Evolutionary conservation across 2,113 vertebrate species (phyloP).

Genomic region (Actenoides hombroni): DNA sequence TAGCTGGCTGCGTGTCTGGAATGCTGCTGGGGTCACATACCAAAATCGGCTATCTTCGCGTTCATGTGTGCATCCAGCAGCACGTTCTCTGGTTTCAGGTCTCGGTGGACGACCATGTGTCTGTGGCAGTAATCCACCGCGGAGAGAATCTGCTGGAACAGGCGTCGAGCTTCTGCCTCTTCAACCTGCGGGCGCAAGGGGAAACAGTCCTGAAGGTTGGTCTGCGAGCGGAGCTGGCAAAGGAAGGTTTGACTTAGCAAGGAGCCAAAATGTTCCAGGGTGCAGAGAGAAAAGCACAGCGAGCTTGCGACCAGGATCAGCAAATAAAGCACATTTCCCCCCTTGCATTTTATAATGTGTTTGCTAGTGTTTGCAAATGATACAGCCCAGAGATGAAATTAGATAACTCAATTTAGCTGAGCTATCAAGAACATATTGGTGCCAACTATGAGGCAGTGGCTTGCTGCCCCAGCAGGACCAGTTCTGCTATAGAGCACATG

Average conservation of each 20-base stretch:
- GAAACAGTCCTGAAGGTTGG: background rate
- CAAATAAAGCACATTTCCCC: background rate
- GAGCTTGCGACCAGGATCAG: background rate
- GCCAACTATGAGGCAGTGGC: background rate
- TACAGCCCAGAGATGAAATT: background rate
- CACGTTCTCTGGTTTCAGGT: conserved; percentile 98
- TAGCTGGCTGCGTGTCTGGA: conserved; percentile 31
- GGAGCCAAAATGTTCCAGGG: background rate
- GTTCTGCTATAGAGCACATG: background rate
- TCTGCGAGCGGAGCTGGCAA: background rate
- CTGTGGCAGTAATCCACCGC: conserved; percentile 98
- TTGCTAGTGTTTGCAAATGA: background rate
- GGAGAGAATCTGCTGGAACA: conserved; percentile 98
- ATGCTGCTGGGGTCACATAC: conserved; percentile 74
- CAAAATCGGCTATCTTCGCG: conserved; percentile 98
- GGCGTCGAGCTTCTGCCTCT: conserved; percentile 90
- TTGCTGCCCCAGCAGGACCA: background rate
- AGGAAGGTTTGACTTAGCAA: background rate
- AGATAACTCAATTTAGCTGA: background rate
- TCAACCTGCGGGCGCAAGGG: conserved; percentile 80
- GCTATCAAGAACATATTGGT: background rate
- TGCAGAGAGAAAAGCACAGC: background rate
- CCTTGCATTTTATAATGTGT: background rate
- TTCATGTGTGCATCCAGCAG: conserved; percentile 95
- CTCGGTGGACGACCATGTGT: conserved; percentile 98